These are phyloP conservation scores for Dreissena polymorpha DNA, from an alignment of 1,140 invertebrate species.

Conservation along the genomic window DNA sequence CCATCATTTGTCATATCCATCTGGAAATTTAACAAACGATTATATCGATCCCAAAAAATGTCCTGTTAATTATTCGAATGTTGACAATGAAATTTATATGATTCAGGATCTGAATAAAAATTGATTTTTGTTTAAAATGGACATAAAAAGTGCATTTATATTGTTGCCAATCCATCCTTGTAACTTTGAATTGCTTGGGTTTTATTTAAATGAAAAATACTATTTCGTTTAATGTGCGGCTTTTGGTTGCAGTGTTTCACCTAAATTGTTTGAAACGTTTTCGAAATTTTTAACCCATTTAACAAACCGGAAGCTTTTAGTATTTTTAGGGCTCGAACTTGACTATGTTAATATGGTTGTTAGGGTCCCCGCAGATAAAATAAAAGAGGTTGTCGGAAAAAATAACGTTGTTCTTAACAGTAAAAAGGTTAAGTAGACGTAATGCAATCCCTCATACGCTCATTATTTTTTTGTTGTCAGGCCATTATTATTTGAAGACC, in stretches of 20 bases:
- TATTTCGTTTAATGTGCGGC: constrained; percentile 40
- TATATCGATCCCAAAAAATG: constrained; percentile 38
- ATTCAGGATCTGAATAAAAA: constrained; percentile 11
- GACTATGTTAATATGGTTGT: background rate
- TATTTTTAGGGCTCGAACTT: constrained; percentile 26
- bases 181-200: constrained; percentile 39
- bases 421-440: background rate
- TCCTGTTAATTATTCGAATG: constrained; percentile 36
- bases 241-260: constrained; percentile 1
- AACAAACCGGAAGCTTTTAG: background rate
- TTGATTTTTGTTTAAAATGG: constrained; percentile 1
- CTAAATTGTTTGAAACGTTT: constrained; percentile 27
- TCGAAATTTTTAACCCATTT: constrained; percentile 8
- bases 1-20: constrained; percentile 21
- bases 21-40: constrained; percentile 23
- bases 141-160: constrained; percentile 48
- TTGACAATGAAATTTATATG: constrained; percentile 38
- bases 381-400: constrained; percentile 9
- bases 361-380: no score
- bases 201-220: constrained; percentile 25
- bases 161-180: constrained; percentile 7
- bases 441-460: constrained; percentile 44
- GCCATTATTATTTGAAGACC: no score
- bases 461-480: constrained; percentile 37
- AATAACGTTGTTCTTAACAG: background rate